Evolutionary conservation across 2,113 vertebrate species (phyloP), one percentile per base, ranked within the genome.

Genomic region (Grantiella picta): DNA sequence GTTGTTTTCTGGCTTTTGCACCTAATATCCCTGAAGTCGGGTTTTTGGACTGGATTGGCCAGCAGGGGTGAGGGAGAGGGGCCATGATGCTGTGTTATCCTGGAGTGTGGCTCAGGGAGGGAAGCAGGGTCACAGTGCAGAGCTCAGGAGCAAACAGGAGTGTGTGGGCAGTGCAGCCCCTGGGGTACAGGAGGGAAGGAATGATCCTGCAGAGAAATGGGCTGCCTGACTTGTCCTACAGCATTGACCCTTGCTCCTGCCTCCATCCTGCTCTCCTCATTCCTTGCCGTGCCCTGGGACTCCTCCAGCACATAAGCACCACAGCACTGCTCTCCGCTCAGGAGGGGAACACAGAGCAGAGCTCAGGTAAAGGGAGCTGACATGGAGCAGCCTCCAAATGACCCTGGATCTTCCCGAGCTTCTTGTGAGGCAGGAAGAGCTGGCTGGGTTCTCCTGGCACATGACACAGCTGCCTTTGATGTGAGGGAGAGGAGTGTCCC

Each of bases 321-420:
- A 4, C 25, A 59, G 50, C 40, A 61, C 40, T 7, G n/a, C 4
- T 25, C 16, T 13, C 3, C 24, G 11, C 54, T 31, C 24, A 38
- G 76, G 57, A 60, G 40, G 31, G 47, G 47, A 36, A 27, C 31
- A 2, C 0, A 0, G 42, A 45, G 15, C 49, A 65, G 36, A 72
- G 77, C 68, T 61, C 1, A 4, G 12, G 25, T 12, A 8, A 13
- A 56, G 36, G 59, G 21, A 47, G 25, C n/a, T 42, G 63, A 29
- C 11, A 15, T 2, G 1, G 72, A 60, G 44, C 61, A 84, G 44
- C 25, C 60, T 68, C 65, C 0, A 0, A 23, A 15, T 0, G 2
- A 31, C 1, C 2, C 49, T 28, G 15, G 6, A 27, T 42, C 12
- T 57, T 47, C 11, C 21, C 13, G 3, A 29, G 59, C 44, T 64